These are phyloP conservation scores for Pammene fasciana DNA, from an alignment of 2,888 invertebrate genomes.

Conservation along the genomic window DNA sequence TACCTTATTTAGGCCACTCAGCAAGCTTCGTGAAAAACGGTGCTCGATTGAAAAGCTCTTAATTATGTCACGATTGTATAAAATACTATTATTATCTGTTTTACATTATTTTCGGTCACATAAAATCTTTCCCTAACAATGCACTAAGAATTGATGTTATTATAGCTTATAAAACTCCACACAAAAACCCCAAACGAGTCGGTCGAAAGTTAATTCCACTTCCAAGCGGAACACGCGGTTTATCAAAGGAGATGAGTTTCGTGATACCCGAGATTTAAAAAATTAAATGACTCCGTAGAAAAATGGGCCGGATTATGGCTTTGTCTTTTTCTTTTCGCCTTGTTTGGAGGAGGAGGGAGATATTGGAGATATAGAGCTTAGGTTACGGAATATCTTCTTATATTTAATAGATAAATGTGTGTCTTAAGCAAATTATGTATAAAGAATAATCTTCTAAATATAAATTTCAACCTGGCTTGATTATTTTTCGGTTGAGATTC, in stretches of 20 bases:
- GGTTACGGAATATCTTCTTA: slow-evolving; percentile 6
- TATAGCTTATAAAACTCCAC: too few species aligned
- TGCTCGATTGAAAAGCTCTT: too few species aligned
- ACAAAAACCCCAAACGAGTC: neutral
- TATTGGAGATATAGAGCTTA: neutral
- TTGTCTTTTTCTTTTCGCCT: slow-evolving; percentile 24
- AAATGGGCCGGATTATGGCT: slow-evolving; percentile 35
- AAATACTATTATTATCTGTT: too few species aligned
- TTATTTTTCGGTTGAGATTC: neutral
- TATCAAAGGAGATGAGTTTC: slow-evolving; percentile 35
- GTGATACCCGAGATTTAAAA: slow-evolving; percentile 29
- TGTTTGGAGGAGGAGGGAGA: slow-evolving; percentile 18
- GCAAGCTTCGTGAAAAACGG: too few species aligned
- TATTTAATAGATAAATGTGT: slow-evolving; percentile 19
- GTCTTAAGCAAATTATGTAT: neutral
- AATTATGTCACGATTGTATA: too few species aligned
- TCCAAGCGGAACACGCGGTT: slow-evolving; percentile 26
- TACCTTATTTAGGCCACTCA: too few species aligned
- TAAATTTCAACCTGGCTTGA: neutral
- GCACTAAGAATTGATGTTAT: too few species aligned
- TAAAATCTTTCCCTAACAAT: too few species aligned
- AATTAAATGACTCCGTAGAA: slow-evolving; percentile 32
- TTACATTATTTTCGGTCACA: too few species aligned
- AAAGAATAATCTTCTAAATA: neutral
- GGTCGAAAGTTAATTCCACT: slow-evolving; percentile 28